Evolutionary conservation across 2,113 vertebrate species (phyloP).

Genomic region (Pollachius pollachius): DNA sequence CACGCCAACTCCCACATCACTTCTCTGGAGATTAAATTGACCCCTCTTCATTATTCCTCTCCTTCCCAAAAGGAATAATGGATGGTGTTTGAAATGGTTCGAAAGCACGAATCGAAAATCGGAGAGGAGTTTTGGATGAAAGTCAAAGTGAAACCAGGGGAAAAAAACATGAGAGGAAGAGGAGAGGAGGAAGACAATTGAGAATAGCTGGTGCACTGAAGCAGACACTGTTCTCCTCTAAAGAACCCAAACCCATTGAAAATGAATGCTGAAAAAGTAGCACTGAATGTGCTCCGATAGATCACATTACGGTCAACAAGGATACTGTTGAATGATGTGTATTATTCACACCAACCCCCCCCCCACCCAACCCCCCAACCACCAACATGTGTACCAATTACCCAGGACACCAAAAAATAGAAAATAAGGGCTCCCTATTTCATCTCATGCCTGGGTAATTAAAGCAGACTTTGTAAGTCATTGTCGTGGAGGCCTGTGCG

Average conservation of each 20-base stretch:
- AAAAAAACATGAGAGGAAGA: not conserved
- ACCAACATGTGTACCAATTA: not conserved
- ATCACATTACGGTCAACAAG: too few relatives aligned
- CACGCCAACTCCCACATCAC: too few relatives aligned
- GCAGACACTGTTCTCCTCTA: constrained; percentile 14
- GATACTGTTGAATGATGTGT: not conserved
- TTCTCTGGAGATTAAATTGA: too few relatives aligned
- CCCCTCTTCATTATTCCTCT: too few relatives aligned
- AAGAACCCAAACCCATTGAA: constrained; percentile 42
- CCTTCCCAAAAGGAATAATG: too few relatives aligned
- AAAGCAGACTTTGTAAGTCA: constrained; percentile 36
- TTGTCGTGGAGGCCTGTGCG: constrained; percentile 13
- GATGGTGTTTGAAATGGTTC: too few relatives aligned
- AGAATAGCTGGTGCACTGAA: constrained; percentile 12
- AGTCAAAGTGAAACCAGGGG: not conserved
- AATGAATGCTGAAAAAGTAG: constrained; percentile 27
- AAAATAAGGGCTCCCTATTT: constrained; percentile 11
- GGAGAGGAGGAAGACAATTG: constrained; percentile 24
- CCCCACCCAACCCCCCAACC: too few relatives aligned
- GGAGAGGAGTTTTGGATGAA: not conserved
- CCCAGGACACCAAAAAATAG: constrained; percentile 42
- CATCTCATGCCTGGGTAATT: constrained; percentile 36
- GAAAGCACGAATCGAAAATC: constrained; percentile 6
- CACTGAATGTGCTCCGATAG: constrained; percentile 23
- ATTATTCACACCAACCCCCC: not conserved